Evolutionary conservation across 2,113 vertebrate species (phyloP).

Genomic region (Brienomyrus brachyistius): DNA sequence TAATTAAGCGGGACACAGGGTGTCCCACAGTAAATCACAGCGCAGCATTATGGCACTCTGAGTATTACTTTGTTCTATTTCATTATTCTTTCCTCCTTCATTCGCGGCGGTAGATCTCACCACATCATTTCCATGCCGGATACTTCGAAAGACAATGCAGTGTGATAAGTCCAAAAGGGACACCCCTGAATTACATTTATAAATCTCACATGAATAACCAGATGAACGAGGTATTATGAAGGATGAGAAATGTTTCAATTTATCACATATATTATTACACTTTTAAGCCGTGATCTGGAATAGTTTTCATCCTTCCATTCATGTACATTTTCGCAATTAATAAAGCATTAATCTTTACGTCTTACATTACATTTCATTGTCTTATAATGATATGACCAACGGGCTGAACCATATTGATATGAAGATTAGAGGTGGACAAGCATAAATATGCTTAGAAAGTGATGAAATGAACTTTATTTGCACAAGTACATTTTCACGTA

Average conservation of each 20-base stretch:
- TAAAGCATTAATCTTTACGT: not conserved
- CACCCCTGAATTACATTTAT: not conserved
- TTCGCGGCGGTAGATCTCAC: not conserved
- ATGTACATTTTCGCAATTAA: not conserved
- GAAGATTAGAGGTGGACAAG: not conserved
- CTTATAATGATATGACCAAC: not conserved
- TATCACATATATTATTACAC: not conserved
- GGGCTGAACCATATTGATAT: not conserved
- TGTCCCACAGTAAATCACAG: constrained; percentile 9
- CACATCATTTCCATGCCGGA: not conserved
- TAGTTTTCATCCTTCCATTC: not conserved
- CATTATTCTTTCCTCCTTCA: not conserved
- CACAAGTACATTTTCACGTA: not conserved
- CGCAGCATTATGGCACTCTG: not conserved
- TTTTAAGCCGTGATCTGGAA: not conserved
- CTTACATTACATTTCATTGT: not conserved
- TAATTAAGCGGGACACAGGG: constrained; percentile 17
- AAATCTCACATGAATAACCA: not conserved
- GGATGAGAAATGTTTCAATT: not conserved
- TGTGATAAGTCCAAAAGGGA: not conserved
- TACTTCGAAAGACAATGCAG: not conserved
- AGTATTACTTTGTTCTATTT: not conserved
- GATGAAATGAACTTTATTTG: not conserved
- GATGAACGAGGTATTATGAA: not conserved
- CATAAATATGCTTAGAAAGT: not conserved